Evolutionary conservation across 2,797 vertebrate genomes (phyloP).

Genomic region (Paramormyrops hopkinsi): DNA sequence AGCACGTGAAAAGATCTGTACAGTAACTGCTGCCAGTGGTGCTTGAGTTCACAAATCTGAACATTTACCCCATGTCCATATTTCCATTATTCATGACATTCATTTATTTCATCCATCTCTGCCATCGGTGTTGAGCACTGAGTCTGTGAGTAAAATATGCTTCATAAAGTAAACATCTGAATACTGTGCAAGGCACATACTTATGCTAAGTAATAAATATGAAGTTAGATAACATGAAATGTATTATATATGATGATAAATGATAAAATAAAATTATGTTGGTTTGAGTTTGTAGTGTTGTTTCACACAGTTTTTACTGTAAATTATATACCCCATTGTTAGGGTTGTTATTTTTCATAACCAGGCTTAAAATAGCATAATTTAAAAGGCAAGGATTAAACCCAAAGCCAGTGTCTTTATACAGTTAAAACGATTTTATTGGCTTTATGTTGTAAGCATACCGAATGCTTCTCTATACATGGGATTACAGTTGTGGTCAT

Average conservation of each 20-base stretch:
- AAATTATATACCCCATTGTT: not conserved
- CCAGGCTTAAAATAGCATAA: not conserved
- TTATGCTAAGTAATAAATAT: not conserved
- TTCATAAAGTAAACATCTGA: not conserved
- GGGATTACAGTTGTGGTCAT: constrained; percentile 17
- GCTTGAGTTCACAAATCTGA: not conserved
- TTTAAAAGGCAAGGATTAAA: not conserved
- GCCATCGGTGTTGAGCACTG: not conserved
- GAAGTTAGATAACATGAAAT: not conserved
- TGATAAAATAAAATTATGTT: not conserved
- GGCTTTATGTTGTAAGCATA: constrained; percentile 12
- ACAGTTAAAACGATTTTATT: constrained; percentile 30
- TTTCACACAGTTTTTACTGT: not conserved
- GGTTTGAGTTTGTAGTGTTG: not conserved
- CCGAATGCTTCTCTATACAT: constrained; percentile 19
- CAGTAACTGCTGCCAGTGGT: not conserved
- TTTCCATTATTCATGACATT: not conserved
- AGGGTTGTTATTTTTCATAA: not conserved
- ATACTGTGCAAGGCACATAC: not conserved
- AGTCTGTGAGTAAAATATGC: not conserved
- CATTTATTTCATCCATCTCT: not conserved
- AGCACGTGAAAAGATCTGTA: not conserved
- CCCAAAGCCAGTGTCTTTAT: constrained; percentile 2
- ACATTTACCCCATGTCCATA: not conserved
- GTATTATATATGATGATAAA: not conserved